Percentiles rank a stretch among this genome's conserved stretches.
Evolutionary conservation across 1,140 invertebrate species (phyloP).

Genomic region (Fopius arisanus): DNA sequence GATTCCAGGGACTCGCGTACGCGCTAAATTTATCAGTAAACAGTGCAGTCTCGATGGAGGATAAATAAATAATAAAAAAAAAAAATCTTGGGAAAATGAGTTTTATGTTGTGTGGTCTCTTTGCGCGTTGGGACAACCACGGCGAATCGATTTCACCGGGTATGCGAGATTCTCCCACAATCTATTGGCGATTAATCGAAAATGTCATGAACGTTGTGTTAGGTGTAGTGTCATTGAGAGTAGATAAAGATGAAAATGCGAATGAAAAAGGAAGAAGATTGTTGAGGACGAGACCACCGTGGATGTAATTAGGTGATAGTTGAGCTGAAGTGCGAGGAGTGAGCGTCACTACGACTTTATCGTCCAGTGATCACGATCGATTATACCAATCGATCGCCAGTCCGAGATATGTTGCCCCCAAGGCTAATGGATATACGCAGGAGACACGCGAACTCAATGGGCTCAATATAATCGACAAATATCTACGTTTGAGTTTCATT

Average conservation of each 20-base stretch:
- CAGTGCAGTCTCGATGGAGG: neutral
- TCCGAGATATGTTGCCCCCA: neutral
- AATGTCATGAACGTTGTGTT: slow-evolving; percentile 15
- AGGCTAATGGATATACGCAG: slow-evolving; percentile 7
- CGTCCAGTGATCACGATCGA: slow-evolving; percentile 21
- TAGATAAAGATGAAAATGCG: neutral
- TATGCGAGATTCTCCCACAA: neutral
- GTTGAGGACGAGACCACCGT: neutral
- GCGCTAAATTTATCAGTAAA: slow-evolving; percentile 1
- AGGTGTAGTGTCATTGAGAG: neutral
- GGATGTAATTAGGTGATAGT: slow-evolving; percentile 22
- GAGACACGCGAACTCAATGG: slow-evolving; percentile 4
- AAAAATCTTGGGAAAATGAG: neutral
- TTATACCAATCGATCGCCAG: slow-evolving; percentile 21
- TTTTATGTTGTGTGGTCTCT: neutral
- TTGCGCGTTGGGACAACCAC: neutral
- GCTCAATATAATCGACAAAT: neutral
- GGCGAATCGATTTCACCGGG: slow-evolving; percentile 4
- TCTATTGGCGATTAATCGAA: slow-evolving; percentile 13
- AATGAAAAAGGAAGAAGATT: neutral
- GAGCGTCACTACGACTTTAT: slow-evolving; percentile 12
- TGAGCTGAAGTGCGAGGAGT: slow-evolving; percentile 2
- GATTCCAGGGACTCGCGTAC: neutral
- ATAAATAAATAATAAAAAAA: neutral
- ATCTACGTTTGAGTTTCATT: neutral